Evolutionary conservation across 2,113 vertebrate species (phyloP).

Genomic region (Neopipo cinnamomea): DNA sequence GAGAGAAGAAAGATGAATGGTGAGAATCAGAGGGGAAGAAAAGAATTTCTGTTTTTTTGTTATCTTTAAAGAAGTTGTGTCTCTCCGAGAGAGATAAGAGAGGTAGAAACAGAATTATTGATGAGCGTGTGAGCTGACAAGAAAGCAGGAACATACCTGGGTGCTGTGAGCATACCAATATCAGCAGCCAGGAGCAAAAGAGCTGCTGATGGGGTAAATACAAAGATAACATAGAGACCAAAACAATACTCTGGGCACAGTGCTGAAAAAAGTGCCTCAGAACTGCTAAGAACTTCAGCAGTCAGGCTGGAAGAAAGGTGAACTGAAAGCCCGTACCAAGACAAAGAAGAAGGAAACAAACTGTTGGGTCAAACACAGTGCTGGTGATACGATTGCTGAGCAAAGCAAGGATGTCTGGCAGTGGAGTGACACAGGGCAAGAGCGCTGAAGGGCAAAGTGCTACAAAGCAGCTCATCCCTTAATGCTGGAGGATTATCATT

Average conservation of each 20-base stretch:
- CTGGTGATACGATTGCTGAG: neutral
- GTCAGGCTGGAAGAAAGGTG: neutral
- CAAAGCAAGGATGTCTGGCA: neutral
- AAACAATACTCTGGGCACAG: neutral
- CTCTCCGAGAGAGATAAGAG: conserved; percentile 19
- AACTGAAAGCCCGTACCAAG: neutral
- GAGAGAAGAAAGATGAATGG: conserved; percentile 21
- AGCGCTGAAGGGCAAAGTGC: neutral
- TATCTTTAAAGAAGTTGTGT: conserved; percentile 23
- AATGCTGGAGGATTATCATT: neutral
- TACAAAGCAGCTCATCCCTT: neutral
- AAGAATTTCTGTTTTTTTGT: neutral
- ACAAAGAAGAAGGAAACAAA: neutral
- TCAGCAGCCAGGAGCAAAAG: conserved; percentile 8
- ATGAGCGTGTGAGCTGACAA: neutral
- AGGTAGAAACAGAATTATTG: conserved; percentile 53
- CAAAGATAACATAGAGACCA: neutral
- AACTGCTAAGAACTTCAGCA: neutral
- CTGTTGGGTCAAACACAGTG: neutral
- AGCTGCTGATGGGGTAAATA: neutral
- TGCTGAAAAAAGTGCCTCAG: neutral
- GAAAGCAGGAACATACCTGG: neutral
- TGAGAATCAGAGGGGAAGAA: conserved; percentile 21
- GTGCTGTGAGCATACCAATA: neutral
- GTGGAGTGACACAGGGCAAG: neutral